A percentile compares a stretch with the other conserved stretches of the same genome.
phyloP scores from a whole-genome alignment of 2,888 invertebrate genomes.

The Phytoseiulus persimilis region DNA sequence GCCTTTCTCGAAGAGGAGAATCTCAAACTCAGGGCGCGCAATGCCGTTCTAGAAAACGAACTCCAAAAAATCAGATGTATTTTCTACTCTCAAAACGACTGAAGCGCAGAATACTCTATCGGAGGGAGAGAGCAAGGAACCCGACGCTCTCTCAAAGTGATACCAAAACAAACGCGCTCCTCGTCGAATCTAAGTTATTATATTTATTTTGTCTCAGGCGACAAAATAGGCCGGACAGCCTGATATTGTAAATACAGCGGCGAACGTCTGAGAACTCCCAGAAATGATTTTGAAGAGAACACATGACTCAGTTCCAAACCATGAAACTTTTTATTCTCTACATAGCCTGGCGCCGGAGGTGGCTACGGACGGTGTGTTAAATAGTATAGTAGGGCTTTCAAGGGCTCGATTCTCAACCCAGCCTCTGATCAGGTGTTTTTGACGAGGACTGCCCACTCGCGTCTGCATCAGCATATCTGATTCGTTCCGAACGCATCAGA shows the following conservation, averaged over 20 bases:
- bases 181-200: not conserved
- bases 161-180: not conserved
- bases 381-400: too few relatives aligned
- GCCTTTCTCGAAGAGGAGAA: slow-evolving; percentile 79
- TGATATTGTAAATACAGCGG: not conserved
- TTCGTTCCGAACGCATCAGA: too few relatives aligned
- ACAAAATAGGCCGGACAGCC: not conserved
- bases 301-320: too few relatives aligned
- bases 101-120: not conserved
- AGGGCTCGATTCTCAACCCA: too few relatives aligned
- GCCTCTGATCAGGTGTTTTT: too few relatives aligned
- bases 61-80: slow-evolving; percentile 57
- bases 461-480: too few relatives aligned
- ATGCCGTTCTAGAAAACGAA: slow-evolving; percentile 61
- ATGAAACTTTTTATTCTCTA: too few relatives aligned
- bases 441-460: too few relatives aligned
- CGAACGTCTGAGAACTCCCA: not conserved
- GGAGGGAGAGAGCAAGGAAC: not conserved
- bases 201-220: not conserved
- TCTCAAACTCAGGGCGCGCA: slow-evolving; percentile 63
- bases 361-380: too few relatives aligned
- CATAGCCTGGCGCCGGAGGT: too few relatives aligned
- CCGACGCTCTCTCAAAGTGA: not conserved
- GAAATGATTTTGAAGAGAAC: too few relatives aligned
- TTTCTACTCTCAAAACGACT: slow-evolving; percentile 48